phyloP scores from a whole-genome alignment of 2,888 invertebrate species.

The Drosophila nigricruria region DNA sequence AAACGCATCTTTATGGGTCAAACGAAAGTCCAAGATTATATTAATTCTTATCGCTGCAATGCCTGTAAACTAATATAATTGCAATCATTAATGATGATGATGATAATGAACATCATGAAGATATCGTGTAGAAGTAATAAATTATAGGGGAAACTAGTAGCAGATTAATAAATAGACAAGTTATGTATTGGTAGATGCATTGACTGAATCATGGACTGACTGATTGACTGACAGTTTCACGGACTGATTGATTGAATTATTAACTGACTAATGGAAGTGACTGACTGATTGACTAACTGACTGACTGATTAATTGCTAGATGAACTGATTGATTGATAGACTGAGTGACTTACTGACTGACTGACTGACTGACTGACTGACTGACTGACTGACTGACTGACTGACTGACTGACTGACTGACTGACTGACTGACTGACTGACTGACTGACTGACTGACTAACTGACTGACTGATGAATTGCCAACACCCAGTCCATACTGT shows the following conservation, averaged over 20 bases:
- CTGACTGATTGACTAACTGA: background rate
- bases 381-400: background rate
- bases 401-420: background rate
- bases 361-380: background rate
- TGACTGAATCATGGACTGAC: too few relatives aligned
- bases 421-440: background rate
- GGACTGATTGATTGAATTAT: background rate
- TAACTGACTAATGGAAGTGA: too few relatives aligned
- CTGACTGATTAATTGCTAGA: too few relatives aligned
- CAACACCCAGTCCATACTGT: background rate
- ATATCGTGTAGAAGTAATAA: background rate
- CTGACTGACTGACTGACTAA: background rate
- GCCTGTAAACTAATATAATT: too few relatives aligned
- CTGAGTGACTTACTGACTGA: too few relatives aligned
- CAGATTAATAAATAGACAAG: background rate
- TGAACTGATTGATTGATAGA: background rate
- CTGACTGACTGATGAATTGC: background rate
- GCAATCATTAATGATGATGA: background rate
- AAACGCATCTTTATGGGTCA: background rate
- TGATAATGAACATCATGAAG: background rate
- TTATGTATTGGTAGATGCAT: background rate
- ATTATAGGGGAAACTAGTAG: background rate
- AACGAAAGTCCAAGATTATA: background rate
- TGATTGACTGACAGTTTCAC: too few relatives aligned
- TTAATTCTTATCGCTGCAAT: slow-evolving; percentile 1